Percentiles rank a stretch among this genome's conserved stretches.
phyloP scores from a whole-genome alignment of 2,888 invertebrate genomes.

The Acleris sparsana region DNA sequence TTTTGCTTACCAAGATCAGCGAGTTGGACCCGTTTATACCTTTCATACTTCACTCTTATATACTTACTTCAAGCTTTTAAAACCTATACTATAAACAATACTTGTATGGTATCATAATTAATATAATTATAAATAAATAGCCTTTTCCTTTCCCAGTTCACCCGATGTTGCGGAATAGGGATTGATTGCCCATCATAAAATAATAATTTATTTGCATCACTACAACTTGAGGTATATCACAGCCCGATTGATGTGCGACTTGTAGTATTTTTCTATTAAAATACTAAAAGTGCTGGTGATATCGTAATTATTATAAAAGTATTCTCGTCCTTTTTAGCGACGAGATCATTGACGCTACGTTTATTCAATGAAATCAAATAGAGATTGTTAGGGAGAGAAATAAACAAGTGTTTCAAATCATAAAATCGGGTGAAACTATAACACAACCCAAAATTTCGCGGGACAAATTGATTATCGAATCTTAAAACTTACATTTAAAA shows the following conservation, averaged over 20 bases:
- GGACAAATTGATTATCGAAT: slow-evolving; percentile 18
- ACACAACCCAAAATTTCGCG: slow-evolving; percentile 26
- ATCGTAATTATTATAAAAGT: background rate
- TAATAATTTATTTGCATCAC: slow-evolving; percentile 3
- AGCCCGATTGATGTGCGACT: slow-evolving; percentile 78
- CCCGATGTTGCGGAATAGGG: slow-evolving; percentile 61
- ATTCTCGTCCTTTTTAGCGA: too few relatives aligned
- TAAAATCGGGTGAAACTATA: slow-evolving; percentile 25
- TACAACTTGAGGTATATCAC: slow-evolving; percentile 58
- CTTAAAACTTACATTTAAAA: slow-evolving; percentile 21
- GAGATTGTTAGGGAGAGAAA: too few relatives aligned
- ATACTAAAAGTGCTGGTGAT: slow-evolving; percentile 50
- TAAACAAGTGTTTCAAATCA: background rate
- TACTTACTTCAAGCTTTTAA: slow-evolving; percentile 53
- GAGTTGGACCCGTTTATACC: slow-evolving; percentile 52
- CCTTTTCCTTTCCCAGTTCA: slow-evolving; percentile 55
- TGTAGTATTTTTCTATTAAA: slow-evolving; percentile 47
- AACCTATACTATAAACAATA: slow-evolving; percentile 69
- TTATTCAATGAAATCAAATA: too few relatives aligned
- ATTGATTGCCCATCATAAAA: slow-evolving; percentile 50
- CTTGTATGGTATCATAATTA: slow-evolving; percentile 69
- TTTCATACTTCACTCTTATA: slow-evolving; percentile 62
- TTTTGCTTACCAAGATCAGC: slow-evolving; percentile 38
- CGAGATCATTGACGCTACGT: too few relatives aligned
- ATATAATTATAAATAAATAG: slow-evolving; percentile 52